Evolutionary conservation across 2,113 vertebrate species (phyloP).

Genomic region (Bos indicus): DNA sequence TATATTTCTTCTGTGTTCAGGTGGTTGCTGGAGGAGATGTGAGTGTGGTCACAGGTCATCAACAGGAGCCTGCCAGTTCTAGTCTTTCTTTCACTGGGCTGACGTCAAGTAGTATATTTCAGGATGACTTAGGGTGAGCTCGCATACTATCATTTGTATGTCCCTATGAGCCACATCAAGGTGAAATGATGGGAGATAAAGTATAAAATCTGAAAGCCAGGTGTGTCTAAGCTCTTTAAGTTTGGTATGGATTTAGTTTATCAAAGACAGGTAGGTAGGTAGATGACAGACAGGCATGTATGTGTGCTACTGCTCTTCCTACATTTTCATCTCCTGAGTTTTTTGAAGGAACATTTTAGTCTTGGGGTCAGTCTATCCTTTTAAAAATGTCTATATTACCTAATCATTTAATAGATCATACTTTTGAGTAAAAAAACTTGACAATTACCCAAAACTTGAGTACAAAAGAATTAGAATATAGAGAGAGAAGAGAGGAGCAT

Average conservation of each 20-base stretch:
- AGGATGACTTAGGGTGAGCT: slow-evolving; percentile 94
- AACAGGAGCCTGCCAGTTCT: slow-evolving; percentile 81
- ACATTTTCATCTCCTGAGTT: not conserved
- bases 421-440: not conserved
- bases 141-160: not conserved
- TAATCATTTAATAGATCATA: not conserved
- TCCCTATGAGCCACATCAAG: not conserved
- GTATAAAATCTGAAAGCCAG: not conserved
- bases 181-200: not conserved
- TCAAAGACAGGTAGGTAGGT: not conserved
- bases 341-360: not conserved
- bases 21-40: slow-evolving; percentile 93
- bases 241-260: not conserved
- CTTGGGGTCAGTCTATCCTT: not conserved
- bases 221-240: not conserved
- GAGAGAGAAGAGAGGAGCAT: not conserved
- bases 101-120: slow-evolving; percentile 89
- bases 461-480: not conserved
- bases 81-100: slow-evolving; percentile 79
- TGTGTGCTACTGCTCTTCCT: not conserved
- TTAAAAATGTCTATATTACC: not conserved
- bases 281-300: rapidly evolving
- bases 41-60: slow-evolving; percentile 89
- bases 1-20: slow-evolving; percentile 68
- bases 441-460: not conserved